Evolutionary conservation across 2,888 invertebrate species (phyloP).

Genomic region (Conus canariensis): DNA sequence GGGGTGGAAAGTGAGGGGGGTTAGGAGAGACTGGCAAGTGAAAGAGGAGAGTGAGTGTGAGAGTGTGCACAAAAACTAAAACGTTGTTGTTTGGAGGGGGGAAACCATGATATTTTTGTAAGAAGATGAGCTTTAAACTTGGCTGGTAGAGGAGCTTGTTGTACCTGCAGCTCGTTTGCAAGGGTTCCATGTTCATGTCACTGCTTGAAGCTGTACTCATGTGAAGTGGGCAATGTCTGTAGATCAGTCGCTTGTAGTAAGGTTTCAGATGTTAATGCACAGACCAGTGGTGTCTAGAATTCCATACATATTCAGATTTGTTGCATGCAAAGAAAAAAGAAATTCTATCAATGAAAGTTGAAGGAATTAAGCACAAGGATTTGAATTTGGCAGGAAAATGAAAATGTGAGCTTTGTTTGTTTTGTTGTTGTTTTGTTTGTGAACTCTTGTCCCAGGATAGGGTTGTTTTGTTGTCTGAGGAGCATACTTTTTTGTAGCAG

Average conservation of each 20-base stretch:
- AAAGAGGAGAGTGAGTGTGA: not conserved
- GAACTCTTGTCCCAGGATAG: not conserved
- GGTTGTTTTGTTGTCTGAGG: no score
- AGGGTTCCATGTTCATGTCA: not conserved
- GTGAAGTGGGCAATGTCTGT: not conserved
- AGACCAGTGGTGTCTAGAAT: not conserved
- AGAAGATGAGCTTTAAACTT: conserved; percentile 12
- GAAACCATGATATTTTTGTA: not conserved
- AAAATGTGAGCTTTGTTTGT: not conserved
- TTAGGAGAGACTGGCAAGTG: not conserved
- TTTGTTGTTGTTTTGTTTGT: not conserved
- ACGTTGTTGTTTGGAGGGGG: not conserved
- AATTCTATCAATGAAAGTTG: not conserved
- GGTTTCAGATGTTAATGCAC: not conserved
- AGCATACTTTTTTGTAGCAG: no score
- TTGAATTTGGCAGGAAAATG: not conserved
- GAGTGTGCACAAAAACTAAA: not conserved
- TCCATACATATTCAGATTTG: not conserved
- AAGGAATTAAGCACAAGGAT: no score
- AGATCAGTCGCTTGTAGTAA: not conserved
- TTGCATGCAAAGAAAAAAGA: not conserved
- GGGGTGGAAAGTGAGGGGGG: not conserved
- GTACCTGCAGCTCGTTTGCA: not conserved
- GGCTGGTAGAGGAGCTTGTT: not conserved
- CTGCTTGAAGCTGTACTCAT: conserved; percentile 8